A percentile compares a stretch with the other conserved stretches of the same genome.
Evolutionary conservation across 1,140 invertebrate genomes (phyloP).

Genomic region (Ephestia elutella): DNA sequence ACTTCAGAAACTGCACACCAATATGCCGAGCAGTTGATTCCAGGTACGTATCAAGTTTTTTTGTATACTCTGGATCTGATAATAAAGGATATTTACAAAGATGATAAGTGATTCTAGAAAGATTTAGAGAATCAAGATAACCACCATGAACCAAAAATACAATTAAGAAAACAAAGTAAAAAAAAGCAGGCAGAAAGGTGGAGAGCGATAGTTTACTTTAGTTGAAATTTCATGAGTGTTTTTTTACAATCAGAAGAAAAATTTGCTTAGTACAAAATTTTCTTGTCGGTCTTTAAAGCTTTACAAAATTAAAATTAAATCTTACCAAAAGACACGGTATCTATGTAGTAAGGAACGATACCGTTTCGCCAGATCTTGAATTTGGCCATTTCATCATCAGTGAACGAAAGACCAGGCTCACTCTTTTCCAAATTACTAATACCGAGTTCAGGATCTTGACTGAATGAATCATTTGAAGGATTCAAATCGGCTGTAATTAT

Average conservation of each 20-base stretch:
- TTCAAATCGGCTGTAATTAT: too few relatives aligned
- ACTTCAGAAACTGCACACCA: slow-evolving; percentile 42
- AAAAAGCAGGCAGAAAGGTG: too few relatives aligned
- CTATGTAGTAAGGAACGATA: slow-evolving; percentile 21
- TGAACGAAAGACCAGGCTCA: slow-evolving; percentile 16
- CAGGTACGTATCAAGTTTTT: slow-evolving; percentile 39
- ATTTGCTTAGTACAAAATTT: too few relatives aligned
- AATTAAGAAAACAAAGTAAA: too few relatives aligned
- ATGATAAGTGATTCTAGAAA: too few relatives aligned
- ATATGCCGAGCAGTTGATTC: slow-evolving; percentile 28
- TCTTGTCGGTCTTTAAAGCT: too few relatives aligned
- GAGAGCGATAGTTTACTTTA: too few relatives aligned
- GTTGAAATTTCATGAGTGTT: too few relatives aligned
- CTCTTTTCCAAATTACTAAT: neutral
- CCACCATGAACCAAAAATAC: too few relatives aligned
- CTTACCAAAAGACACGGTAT: slow-evolving; percentile 18
- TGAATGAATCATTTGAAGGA: neutral
- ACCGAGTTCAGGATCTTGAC: neutral
- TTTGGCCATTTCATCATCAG: slow-evolving; percentile 14
- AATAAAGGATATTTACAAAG: slow-evolving; percentile 6
- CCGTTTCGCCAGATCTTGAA: slow-evolving; percentile 23
- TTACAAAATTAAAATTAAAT: neutral
- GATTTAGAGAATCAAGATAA: too few relatives aligned
- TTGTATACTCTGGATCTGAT: slow-evolving; percentile 48
- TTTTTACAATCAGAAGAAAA: too few relatives aligned